Conservation (phyloP, 1,140 invertebrate genomes). For the Papilio machaon region DNA sequence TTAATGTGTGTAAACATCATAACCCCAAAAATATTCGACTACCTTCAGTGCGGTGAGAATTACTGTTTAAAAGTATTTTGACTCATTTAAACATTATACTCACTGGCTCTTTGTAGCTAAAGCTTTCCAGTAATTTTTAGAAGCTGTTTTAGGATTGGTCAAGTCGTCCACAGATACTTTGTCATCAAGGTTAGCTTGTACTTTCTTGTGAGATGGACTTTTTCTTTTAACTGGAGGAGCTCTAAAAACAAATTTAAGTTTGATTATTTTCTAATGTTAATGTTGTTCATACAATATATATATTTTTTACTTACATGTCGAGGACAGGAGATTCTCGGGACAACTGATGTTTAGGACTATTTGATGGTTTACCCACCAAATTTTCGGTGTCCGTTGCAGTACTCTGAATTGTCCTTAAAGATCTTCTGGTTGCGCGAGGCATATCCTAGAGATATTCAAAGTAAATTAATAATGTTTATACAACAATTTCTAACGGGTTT, state of each 20-base stretch:
- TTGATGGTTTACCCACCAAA: conserved; percentile 82
- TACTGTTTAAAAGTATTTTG: background rate
- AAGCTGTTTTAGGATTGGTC: conserved; percentile 84
- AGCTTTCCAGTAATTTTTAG: conserved; percentile 86
- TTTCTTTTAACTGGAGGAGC: conserved; percentile 71
- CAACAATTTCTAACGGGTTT: conserved; percentile 1
- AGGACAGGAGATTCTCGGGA: conserved; percentile 54
- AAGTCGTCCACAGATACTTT: conserved; percentile 83
- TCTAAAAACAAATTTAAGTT: conserved; percentile 51
- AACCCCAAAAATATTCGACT: conserved; percentile 1
- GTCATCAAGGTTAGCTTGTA: conserved; percentile 82
- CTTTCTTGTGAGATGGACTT: conserved; percentile 76
- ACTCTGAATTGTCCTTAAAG: conserved; percentile 84
- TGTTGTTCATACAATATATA: conserved; percentile 12
- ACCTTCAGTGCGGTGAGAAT: background rate
- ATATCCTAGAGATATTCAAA: conserved; percentile 52
- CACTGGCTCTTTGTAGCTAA: conserved; percentile 85
- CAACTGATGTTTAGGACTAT: conserved; percentile 74
- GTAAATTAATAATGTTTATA: conserved; percentile 36
- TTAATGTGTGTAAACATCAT: background rate
- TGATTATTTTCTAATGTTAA: background rate
- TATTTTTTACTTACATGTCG: conserved; percentile 53
- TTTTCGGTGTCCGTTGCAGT: conserved; percentile 85
- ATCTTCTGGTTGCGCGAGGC: conserved; percentile 78
- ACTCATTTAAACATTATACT: conserved; percentile 46